Conservation (phyloP, 2,113 vertebrate genomes). For the Chinchilla lanigera region DNA sequence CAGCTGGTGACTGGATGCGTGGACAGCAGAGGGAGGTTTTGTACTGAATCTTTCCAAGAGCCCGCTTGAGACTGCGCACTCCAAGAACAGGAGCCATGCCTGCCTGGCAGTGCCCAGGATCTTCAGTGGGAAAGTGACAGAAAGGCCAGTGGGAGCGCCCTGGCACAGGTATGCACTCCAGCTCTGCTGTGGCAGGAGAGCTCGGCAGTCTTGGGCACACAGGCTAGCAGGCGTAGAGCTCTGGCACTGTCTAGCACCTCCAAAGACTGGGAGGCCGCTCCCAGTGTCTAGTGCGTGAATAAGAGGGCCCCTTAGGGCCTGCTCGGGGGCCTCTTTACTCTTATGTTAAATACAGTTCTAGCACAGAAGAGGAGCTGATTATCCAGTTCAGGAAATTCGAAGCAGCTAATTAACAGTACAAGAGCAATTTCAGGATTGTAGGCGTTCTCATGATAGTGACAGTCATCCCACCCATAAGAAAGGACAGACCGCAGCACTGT, state of each 20-base stretch:
- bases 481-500: background rate
- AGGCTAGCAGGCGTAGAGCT: background rate
- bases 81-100: background rate
- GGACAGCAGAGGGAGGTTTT: background rate
- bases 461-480: background rate
- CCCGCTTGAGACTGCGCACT: background rate
- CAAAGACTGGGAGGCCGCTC: background rate
- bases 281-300: background rate
- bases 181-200: background rate
- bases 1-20: background rate
- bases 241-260: background rate
- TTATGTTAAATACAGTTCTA: background rate
- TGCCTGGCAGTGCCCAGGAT: background rate
- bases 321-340: background rate
- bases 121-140: background rate
- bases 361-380: background rate
- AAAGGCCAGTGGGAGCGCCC: background rate
- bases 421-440: background rate
- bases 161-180: accelerated
- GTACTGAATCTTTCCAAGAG: background rate
- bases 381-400: background rate
- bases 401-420: background rate
- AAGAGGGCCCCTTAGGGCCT: no score
- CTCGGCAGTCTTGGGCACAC: background rate
- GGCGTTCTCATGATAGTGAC: background rate